Base-by-base conservation (phyloP, 2,888 invertebrate species). In the Mesoligia furuncula region DNA sequence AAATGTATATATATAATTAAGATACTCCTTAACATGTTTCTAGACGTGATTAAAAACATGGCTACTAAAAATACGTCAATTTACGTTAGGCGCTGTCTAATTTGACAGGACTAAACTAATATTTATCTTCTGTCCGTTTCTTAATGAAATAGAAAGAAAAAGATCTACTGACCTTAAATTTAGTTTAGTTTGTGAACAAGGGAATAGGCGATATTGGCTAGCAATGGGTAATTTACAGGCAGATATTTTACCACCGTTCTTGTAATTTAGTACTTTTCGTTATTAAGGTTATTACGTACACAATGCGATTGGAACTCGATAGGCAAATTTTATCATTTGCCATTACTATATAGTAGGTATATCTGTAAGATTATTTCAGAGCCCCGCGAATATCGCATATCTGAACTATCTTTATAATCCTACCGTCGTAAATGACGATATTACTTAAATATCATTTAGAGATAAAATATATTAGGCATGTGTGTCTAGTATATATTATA, bases 391-490 rank as follows among this genome's bases (percentile, higher is more conserved):
- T 80, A 48, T 57, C 17, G 66, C n/a, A 15, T 80, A 85, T 57
- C 48, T 42, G 15, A 51, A 79, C 15, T 66, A 80, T 66, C 65
- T 79, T 54, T 57, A 66, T 85, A 80, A 85, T 80, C 48, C 61
- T 31, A 45, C 13, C 42, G 66, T 66, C 17, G 61, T 85, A 85
- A 80, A 85, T 73, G 85, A 61, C 81, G 85, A 36, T 66, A 80
- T 77, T 62, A n/a, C n/a, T n/a, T n/a, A 39, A 9, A 65, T 77
- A 81, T 81, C 15, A 51, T 82, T 82, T 66, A 57, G 13, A 31
- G 59, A 80, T 85, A 80, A 80, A 45, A 31, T 45, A 64, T 64
- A 66, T 15, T 20, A 45, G 20, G 6, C 61, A 66, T 24, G 27
- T 57, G 39, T 11, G 20, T 51, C 62, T 64, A 68, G 27, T 42